These are phyloP conservation scores for Plemyria rubiginata DNA, from an alignment of 2,888 invertebrate genomes.

Conservation along the genomic window DNA sequence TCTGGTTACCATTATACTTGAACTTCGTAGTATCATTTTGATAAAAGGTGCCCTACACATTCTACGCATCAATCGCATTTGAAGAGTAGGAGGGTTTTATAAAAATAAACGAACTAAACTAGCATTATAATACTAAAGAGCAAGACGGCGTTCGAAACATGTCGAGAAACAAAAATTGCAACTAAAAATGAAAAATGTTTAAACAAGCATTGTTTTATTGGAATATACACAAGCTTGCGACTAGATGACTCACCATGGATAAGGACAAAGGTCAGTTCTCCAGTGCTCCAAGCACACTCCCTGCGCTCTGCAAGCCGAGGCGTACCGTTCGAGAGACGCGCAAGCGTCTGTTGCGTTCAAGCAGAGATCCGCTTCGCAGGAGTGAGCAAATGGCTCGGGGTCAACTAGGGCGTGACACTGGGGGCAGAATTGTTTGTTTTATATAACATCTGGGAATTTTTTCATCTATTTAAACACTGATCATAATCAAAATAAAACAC, in stretches of 20 bases:
- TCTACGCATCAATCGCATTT: too few relatives aligned
- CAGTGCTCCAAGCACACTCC: constrained; percentile 90
- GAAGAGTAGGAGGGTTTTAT: too few relatives aligned
- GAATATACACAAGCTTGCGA: constrained; percentile 6
- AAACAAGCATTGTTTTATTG: not conserved
- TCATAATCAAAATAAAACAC: too few relatives aligned
- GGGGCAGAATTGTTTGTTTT: constrained; percentile 13
- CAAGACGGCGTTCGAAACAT: not conserved
- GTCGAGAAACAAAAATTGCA: too few relatives aligned
- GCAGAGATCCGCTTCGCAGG: constrained; percentile 89
- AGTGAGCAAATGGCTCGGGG: constrained; percentile 86
- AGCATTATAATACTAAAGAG: not conserved
- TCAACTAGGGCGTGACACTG: constrained; percentile 91
- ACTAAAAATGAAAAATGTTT: not conserved
- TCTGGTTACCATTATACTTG: too few relatives aligned
- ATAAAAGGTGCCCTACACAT: too few relatives aligned
- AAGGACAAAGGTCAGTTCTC: constrained; percentile 88
- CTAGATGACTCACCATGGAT: constrained; percentile 79
- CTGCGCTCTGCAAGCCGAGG: constrained; percentile 87
- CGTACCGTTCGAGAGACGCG: constrained; percentile 88
- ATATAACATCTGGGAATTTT: too few relatives aligned
- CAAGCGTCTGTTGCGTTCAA: constrained; percentile 86
- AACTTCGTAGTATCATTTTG: too few relatives aligned
- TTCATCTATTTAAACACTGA: too few relatives aligned
- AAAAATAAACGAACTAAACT: too few relatives aligned